Base-by-base conservation (phyloP, 1,140 invertebrate genomes). In the Eumaeus atala region DNA sequence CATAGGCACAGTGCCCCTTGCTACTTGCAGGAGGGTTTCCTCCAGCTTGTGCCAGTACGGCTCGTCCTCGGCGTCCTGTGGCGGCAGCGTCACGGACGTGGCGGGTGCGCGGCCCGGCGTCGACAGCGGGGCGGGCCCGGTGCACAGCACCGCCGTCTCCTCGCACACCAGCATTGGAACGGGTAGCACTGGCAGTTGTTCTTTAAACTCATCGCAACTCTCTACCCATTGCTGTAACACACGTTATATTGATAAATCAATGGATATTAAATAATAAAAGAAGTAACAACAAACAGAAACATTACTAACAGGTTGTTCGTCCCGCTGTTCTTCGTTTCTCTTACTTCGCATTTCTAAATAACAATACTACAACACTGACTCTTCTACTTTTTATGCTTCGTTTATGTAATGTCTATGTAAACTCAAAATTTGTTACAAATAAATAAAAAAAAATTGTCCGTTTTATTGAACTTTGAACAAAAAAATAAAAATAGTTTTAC, bases 1-100 rank as follows among this genome's bases (percentile, higher is more conserved):
- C 87, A 95, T 91, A 3, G 94, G 92, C 12, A 91, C 81, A n/a
- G 88, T 87, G 28, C 92, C 91, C 54, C 91, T 90, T 2, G 91
- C 92, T 59, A 93, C 92, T 37, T 91, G 89, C 1, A 96, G 89
- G 5, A 96, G 70, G 73, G 92, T 90, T 80, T 96, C 93, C 82
- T 97, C 95, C 33, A 97, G 89, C 71, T 91, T 92, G 53, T 87
- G 84, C 94, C 94, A 94, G 67, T 84, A 88, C 55, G 84, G 79
- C 33, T 84, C 74, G 3, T 70, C 61, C 18, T 28, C 9, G 17
- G 60, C 48, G 9, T 49, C 44, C 44, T 81, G 62, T 12, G 68
- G 62, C 9, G 87, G 67, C 10, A 64, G 53, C 12, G 66, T 53
- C 0, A 64, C 38, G 9, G 87, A 87, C 18, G 81, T 67, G 35